phyloP scores from a whole-genome alignment of 2,113 vertebrate genomes.

The Caloenas nicobarica region DNA sequence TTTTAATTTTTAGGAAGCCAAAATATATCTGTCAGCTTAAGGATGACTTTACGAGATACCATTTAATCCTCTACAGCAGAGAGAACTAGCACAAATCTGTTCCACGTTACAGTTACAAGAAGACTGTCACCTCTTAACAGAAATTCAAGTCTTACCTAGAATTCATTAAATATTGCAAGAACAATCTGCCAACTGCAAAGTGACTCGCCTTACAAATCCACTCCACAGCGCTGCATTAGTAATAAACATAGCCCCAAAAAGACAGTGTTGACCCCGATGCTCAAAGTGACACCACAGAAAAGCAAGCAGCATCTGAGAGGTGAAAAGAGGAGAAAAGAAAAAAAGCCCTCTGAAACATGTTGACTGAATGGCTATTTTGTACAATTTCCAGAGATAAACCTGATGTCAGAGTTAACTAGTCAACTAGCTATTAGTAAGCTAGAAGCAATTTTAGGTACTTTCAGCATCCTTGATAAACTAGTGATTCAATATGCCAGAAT shows the following conservation, averaged over 20 bases:
- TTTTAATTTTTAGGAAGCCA: neutral
- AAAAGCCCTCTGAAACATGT: neutral
- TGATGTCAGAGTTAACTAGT: slow-evolving; percentile 22
- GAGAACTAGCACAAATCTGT: neutral
- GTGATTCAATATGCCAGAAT: slow-evolving; percentile 39
- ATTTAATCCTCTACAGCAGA: neutral
- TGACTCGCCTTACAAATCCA: neutral
- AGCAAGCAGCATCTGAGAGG: neutral
- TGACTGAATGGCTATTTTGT: neutral
- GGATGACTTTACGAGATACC: neutral
- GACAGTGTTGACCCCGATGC: neutral
- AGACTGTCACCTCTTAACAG: neutral
- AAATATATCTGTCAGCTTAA: neutral
- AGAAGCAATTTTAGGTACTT: slow-evolving; percentile 49
- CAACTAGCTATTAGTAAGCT: slow-evolving; percentile 28
- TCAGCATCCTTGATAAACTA: slow-evolving; percentile 23
- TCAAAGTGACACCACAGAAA: neutral
- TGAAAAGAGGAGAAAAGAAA: neutral
- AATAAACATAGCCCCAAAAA: neutral
- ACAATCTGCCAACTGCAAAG: neutral
- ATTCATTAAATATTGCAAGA: neutral
- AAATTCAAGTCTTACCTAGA: neutral
- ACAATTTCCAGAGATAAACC: neutral
- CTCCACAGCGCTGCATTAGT: neutral
- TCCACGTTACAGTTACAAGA: neutral